phyloP scores from a whole-genome alignment of 1,140 invertebrate species.

The Dendroctonus ponderosae region DNA sequence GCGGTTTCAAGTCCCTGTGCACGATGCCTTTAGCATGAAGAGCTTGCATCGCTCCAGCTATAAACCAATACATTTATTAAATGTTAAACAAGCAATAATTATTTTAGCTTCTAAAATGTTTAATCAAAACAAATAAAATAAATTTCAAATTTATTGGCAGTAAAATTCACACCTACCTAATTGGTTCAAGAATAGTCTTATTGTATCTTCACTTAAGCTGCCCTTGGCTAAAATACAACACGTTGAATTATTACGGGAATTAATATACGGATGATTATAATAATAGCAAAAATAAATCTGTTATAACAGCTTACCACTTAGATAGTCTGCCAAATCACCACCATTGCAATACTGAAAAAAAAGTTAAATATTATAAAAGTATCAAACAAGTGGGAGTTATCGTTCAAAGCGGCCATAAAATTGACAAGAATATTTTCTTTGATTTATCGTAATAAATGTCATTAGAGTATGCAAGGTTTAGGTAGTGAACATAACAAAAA shows the following conservation, averaged over 20 bases:
- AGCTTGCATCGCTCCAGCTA: conserved; percentile 95
- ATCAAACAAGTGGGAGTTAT: too few relatives aligned
- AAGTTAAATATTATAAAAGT: neutral
- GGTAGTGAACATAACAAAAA: too few relatives aligned
- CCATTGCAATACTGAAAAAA: conserved; percentile 92
- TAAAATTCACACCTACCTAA: conserved; percentile 63
- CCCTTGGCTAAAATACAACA: conserved; percentile 68
- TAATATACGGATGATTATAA: too few relatives aligned
- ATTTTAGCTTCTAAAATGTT: too few relatives aligned
- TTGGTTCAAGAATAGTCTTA: conserved; percentile 91
- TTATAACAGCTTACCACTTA: conserved; percentile 73
- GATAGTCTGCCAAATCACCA: conserved; percentile 96
- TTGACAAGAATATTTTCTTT: too few relatives aligned
- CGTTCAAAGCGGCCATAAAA: too few relatives aligned
- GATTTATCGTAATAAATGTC: too few relatives aligned
- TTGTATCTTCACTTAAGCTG: conserved; percentile 95
- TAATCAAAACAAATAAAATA: too few relatives aligned
- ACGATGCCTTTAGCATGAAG: conserved; percentile 96
- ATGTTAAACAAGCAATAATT: too few relatives aligned
- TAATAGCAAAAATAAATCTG: neutral
- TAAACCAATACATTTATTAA: conserved; percentile 8
- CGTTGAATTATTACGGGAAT: conserved; percentile 15
- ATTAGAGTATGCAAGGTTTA: too few relatives aligned
- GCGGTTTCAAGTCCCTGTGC: conserved; percentile 97
- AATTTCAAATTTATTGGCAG: neutral